These are phyloP conservation scores for Melanotaenia pygmaea DNA, from an alignment of 2,797 vertebrate species.

Conservation along the genomic window DNA sequence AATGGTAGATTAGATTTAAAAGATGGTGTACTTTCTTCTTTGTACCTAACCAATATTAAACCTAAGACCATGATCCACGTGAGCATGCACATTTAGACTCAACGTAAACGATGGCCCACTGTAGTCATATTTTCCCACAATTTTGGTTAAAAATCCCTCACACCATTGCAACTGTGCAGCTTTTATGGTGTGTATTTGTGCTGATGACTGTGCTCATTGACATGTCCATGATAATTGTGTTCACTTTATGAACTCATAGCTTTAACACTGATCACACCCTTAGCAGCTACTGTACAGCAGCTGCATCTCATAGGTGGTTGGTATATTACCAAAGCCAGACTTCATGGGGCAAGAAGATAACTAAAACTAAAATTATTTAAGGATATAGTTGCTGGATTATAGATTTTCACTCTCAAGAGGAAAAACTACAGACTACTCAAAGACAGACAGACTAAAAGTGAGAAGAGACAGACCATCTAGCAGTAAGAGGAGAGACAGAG, in stretches of 20 bases:
- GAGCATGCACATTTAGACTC: slow-evolving; percentile 15
- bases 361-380: background rate
- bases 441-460: slow-evolving; percentile 22
- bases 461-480: slow-evolving; percentile 24
- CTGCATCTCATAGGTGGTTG: background rate
- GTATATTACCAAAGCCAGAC: too few relatives aligned
- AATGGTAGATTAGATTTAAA: background rate
- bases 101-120: slow-evolving; percentile 2
- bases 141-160: background rate
- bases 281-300: background rate
- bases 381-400: background rate
- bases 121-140: slow-evolving; percentile 23
- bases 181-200: background rate
- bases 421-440: slow-evolving; percentile 28
- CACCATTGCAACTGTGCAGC: background rate
- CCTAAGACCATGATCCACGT: slow-evolving; percentile 16
- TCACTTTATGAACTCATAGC: background rate
- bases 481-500: slow-evolving; percentile 18
- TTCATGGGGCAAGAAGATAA: background rate
- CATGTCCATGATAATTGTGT: background rate
- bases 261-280: background rate
- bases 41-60: background rate
- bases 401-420: background rate
- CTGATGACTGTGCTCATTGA: background rate
- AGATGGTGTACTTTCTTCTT: background rate